Evolutionary conservation across 2,888 invertebrate genomes (phyloP).

Genomic region (Drosophila formosana): DNA sequence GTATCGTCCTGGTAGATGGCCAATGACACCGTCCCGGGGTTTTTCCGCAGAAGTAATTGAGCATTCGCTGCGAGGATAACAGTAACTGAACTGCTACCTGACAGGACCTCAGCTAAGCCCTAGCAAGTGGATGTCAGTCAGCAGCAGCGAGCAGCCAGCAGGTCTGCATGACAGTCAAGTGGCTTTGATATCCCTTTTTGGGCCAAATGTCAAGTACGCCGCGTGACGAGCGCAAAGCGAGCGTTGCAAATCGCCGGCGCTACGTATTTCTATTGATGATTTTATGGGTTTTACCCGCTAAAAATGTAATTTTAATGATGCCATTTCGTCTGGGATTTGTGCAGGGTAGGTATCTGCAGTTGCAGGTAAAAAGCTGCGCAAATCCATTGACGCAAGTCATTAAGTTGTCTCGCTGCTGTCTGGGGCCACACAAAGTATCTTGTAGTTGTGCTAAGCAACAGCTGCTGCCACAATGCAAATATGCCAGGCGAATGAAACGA

Average conservation of each 20-base stretch:
- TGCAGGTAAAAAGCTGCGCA: constrained; percentile 53
- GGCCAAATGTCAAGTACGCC: constrained; percentile 39
- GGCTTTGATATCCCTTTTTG: constrained; percentile 27
- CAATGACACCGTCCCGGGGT: constrained; percentile 41
- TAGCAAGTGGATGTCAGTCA: neutral
- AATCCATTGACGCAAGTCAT: constrained; percentile 70
- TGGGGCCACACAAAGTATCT: constrained; percentile 37
- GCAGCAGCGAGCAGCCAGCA: constrained; percentile 1
- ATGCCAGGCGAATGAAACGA: constrained; percentile 14
- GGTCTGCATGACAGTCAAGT: constrained; percentile 36
- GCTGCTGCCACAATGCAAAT: constrained; percentile 41
- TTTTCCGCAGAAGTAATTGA: constrained; percentile 54
- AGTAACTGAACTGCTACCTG: constrained; percentile 16
- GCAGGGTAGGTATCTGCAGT: constrained; percentile 1
- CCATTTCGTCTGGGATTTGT: constrained; percentile 57
- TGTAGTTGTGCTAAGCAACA: constrained; percentile 21
- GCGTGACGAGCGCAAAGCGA: neutral
- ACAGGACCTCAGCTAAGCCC: constrained; percentile 20
- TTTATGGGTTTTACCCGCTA: constrained; percentile 79
- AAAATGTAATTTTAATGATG: constrained; percentile 66
- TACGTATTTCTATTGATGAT: constrained; percentile 65
- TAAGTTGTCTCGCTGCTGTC: constrained; percentile 74
- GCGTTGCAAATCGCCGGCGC: constrained; percentile 2
- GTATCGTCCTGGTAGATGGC: constrained; percentile 7
- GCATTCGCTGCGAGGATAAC: neutral